Evolutionary conservation across 1,140 invertebrate species (phyloP), one percentile per base, ranked within the genome.

Genomic region (Neomicropteryx cornuta): DNA sequence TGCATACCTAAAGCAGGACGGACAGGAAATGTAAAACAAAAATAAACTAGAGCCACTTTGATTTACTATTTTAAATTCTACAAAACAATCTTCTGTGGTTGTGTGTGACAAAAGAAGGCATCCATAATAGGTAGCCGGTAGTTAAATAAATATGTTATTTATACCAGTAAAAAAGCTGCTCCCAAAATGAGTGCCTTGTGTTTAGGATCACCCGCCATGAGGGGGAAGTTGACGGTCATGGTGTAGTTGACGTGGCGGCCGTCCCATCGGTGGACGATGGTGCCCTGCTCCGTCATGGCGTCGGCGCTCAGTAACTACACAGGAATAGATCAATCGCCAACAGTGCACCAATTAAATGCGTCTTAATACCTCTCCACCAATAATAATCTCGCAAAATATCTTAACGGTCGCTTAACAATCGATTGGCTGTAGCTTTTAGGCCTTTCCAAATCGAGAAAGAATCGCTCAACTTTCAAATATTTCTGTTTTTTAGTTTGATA

Each of bases 241-340:
- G 65, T 60, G 41, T 71, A 75, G 38, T 57, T 68, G 24, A 66
- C 63, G 21, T 69, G 53, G 3, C 70, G 56, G 17, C 66, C 58
- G 41, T 75, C 70, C 72, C 72, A 75, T 18, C 61, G 63, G 51
- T 75, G 70, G 18, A 58, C 52, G 41, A 76, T 73, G 39, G 53
- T 68, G 23, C 72, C 72, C 24, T 71, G 55, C 55, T 72, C 65
- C 10, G 63, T 66, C 5, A 69, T 53, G 10, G 63, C 62, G 48
- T 75, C 72, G 38, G 40, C 45, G 32, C 50, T 56, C 30, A 56
- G 56, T 34, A 68, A 62, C 62, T 67, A 32, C 0, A 48, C 52
- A 2, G 52, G 41, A 64, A 50, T 36, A 64, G 60, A 57, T 64
- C 30, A 50, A 48, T 17, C 6, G 4, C 10, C 5, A 10, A 14